Conservation (phyloP, 2,888 invertebrate genomes). For the Drosophila differens region DNA sequence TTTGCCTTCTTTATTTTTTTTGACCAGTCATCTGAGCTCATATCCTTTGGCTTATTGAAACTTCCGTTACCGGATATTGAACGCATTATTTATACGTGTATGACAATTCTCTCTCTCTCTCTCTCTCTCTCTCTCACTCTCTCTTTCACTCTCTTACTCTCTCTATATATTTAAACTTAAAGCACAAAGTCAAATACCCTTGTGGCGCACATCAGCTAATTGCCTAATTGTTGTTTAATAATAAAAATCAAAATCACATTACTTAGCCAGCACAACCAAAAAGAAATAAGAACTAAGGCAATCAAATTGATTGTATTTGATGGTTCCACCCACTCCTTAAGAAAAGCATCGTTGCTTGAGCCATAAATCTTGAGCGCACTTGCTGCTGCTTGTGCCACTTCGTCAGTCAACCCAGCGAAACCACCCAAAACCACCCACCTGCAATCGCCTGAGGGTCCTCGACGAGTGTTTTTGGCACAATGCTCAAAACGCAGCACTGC, state of each 20-base stretch:
- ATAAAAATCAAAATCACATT: slow-evolving; percentile 70
- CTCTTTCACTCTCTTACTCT: background rate
- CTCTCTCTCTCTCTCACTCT: background rate
- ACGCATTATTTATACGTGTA: slow-evolving; percentile 55
- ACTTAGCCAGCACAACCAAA: slow-evolving; percentile 30
- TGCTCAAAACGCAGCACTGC: slow-evolving; percentile 75
- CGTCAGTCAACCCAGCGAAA: background rate
- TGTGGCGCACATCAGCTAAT: slow-evolving; percentile 56
- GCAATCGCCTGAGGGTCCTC: slow-evolving; percentile 71
- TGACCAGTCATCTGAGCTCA: slow-evolving; percentile 72
- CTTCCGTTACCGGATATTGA: slow-evolving; percentile 72
- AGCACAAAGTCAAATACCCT: background rate
- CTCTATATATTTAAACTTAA: slow-evolving; percentile 7
- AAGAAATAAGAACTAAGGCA: slow-evolving; percentile 49
- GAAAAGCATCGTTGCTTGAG: slow-evolving; percentile 48
- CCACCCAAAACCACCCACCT: slow-evolving; percentile 41
- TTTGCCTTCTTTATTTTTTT: slow-evolving; percentile 36
- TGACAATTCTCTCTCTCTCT: background rate
- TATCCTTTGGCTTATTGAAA: slow-evolving; percentile 72
- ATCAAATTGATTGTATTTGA: slow-evolving; percentile 80
- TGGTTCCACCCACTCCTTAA: slow-evolving; percentile 41
- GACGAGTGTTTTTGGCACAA: slow-evolving; percentile 59
- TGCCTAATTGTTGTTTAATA: slow-evolving; percentile 67
- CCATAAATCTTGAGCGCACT: slow-evolving; percentile 79
- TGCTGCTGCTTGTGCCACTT: slow-evolving; percentile 31